These are phyloP conservation scores for Plutomurus gul DNA, from an alignment of 1,140 invertebrate genomes.

Conservation along the genomic window DNA sequence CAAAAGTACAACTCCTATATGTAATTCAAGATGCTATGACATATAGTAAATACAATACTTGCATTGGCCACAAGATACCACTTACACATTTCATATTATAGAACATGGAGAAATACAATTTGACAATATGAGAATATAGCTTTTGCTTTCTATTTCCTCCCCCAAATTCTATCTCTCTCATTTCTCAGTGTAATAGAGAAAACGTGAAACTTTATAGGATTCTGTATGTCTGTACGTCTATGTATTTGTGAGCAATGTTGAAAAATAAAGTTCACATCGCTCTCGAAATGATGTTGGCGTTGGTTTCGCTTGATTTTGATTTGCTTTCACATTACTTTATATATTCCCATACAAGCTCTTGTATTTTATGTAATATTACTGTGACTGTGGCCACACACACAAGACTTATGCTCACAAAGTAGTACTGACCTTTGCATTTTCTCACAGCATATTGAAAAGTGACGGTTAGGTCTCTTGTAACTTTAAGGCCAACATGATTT, in stretches of 20 bases:
- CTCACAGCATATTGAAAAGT: background rate
- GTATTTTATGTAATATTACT: slow-evolving; percentile 18
- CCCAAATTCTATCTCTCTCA: too few species aligned
- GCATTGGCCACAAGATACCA: background rate
- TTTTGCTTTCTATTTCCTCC: background rate
- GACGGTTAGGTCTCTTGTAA: background rate
- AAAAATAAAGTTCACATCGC: too few species aligned
- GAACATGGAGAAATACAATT: background rate
- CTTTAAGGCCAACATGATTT: background rate
- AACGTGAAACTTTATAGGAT: background rate
- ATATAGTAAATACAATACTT: too few species aligned
- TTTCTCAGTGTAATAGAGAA: background rate
- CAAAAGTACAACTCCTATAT: background rate
- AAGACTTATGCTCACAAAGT: background rate
- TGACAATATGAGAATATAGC: background rate
- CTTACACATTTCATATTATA: background rate
- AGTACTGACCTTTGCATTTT: background rate
- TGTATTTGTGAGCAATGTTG: too few species aligned
- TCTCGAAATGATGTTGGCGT: too few species aligned
- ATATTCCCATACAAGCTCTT: slow-evolving; percentile 4
- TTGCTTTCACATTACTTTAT: slow-evolving; percentile 23
- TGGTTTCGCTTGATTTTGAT: too few species aligned
- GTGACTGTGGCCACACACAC: background rate
- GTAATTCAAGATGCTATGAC: too few species aligned
- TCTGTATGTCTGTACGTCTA: background rate